Conservation (phyloP, 2,888 invertebrate genomes). For the Chloroclysta siterata region DNA sequence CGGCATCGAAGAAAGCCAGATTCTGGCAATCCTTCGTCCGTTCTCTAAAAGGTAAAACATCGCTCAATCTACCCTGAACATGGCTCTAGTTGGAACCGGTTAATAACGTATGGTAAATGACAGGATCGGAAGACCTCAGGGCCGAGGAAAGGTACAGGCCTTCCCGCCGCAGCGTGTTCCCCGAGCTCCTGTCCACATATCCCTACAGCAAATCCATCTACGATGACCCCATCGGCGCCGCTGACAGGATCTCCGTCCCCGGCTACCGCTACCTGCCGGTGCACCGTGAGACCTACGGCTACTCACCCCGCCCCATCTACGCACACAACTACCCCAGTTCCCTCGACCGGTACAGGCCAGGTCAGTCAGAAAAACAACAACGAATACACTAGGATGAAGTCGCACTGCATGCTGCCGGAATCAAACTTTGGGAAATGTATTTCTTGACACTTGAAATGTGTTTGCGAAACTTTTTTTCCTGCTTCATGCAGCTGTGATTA, state of each 20-base stretch:
- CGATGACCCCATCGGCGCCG: conserved; percentile 92
- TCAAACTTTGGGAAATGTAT: conserved; percentile 1
- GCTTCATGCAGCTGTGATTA: conserved; percentile 32
- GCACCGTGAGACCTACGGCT: conserved; percentile 95
- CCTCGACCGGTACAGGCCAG: conserved; percentile 92
- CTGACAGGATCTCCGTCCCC: conserved; percentile 93
- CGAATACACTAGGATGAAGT: conserved; percentile 25
- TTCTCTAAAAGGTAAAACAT: conserved; percentile 92
- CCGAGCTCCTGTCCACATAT: conserved; percentile 90
- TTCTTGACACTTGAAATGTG: conserved; percentile 1
- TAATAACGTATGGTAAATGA: conserved; percentile 5
- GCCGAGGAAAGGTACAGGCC: conserved; percentile 92
- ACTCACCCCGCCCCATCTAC: conserved; percentile 94
- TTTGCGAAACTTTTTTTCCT: conserved; percentile 5
- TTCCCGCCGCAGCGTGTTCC: conserved; percentile 90
- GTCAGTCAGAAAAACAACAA: conserved; percentile 85
- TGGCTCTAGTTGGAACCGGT: neutral
- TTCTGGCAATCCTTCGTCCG: conserved; percentile 97
- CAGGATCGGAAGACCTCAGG: conserved; percentile 96
- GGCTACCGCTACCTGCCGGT: conserved; percentile 96
- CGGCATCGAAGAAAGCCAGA: conserved; percentile 95
- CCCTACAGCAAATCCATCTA: conserved; percentile 94
- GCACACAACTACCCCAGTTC: conserved; percentile 92
- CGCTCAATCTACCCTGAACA: neutral
- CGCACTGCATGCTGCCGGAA: conserved; percentile 16